A percentile compares a stretch with the other conserved stretches of the same genome.
phyloP scores from a whole-genome alignment of 2,113 vertebrate genomes.

The Gymnarchus niloticus region DNA sequence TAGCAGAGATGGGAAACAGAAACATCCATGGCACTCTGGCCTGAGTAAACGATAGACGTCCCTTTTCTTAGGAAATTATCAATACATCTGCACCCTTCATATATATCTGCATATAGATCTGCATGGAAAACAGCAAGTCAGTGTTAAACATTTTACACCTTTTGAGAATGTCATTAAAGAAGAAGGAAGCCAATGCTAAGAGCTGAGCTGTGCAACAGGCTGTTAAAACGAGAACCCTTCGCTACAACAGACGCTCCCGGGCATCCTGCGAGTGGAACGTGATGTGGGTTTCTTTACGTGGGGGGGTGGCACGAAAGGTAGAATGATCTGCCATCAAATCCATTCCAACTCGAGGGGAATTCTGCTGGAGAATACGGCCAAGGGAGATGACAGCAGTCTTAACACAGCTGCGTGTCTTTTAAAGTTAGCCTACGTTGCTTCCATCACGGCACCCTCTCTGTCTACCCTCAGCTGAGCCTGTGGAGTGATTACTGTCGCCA shows the following conservation, averaged over 20 bases:
- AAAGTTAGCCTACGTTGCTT: background rate
- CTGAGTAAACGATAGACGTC: background rate
- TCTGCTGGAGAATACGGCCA: background rate
- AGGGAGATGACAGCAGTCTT: background rate
- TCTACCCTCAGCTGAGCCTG: slow-evolving; percentile 40
- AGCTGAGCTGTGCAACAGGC: background rate
- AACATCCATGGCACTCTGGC: background rate
- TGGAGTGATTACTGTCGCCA: slow-evolving; percentile 54
- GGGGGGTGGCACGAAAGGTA: background rate
- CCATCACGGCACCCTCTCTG: slow-evolving; percentile 19
- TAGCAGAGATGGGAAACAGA: background rate
- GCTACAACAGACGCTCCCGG: background rate
- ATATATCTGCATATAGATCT: too few relatives aligned
- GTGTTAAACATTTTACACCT: background rate
- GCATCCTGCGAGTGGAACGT: background rate
- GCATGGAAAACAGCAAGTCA: background rate
- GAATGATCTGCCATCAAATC: background rate
- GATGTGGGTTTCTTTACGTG: background rate
- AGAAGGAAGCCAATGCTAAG: background rate
- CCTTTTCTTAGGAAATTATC: background rate
- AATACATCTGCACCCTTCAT: background rate
- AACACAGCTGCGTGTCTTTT: background rate
- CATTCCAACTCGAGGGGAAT: background rate
- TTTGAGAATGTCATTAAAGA: background rate
- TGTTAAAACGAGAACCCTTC: background rate